A percentile compares a stretch with the other conserved stretches of the same genome.
phyloP scores from a whole-genome alignment of 1,140 invertebrate genomes.

The Ephestia elutella region DNA sequence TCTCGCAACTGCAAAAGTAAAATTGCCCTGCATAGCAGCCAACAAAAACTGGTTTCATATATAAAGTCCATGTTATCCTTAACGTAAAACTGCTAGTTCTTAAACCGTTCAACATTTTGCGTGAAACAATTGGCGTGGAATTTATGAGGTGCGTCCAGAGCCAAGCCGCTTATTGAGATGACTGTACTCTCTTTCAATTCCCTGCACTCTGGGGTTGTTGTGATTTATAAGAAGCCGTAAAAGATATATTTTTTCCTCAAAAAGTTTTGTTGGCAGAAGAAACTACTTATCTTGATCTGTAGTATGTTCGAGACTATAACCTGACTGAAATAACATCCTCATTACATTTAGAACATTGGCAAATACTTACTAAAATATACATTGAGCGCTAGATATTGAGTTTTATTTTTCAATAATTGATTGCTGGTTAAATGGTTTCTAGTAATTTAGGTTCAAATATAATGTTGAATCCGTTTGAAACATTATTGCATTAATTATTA shows the following conservation, averaged over 20 bases:
- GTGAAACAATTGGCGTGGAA: conserved; percentile 58
- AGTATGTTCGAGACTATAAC: not conserved
- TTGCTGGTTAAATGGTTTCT: too few relatives aligned
- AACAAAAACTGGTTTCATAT: too few relatives aligned
- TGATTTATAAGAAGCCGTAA: not conserved
- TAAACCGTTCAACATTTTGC: conserved; percentile 38
- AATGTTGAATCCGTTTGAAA: too few relatives aligned
- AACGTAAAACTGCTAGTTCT: conserved; percentile 29
- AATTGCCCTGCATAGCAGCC: too few relatives aligned
- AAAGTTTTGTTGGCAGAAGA: not conserved
- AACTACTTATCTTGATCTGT: not conserved
- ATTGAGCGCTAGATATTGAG: too few relatives aligned
- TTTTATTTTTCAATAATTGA: too few relatives aligned
- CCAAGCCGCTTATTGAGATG: conserved; percentile 65
- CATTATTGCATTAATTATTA: too few relatives aligned
- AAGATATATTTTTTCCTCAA: not conserved
- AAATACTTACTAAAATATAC: too few relatives aligned
- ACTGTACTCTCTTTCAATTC: conserved; percentile 49
- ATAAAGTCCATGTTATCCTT: conserved; percentile 1
- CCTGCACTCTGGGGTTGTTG: not conserved
- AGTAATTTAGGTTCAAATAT: too few relatives aligned
- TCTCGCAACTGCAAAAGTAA: too few relatives aligned
- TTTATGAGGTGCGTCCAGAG: conserved; percentile 51
- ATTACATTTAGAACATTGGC: too few relatives aligned
- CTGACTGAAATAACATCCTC: too few relatives aligned